Conservation (phyloP, 92 coral and sea anemone species). For the Porites rus region DNA sequence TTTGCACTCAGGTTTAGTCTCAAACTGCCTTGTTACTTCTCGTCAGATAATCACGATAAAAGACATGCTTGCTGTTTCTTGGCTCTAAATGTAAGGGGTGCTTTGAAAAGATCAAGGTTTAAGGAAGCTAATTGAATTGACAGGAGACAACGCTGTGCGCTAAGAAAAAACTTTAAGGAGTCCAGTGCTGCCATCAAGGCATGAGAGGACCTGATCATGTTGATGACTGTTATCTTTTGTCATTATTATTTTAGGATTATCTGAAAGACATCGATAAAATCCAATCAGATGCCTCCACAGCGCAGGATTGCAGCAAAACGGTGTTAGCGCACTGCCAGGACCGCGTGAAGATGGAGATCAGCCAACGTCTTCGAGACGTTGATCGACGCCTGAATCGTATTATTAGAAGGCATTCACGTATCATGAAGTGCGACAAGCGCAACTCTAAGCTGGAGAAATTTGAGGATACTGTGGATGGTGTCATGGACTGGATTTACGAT, state of each 20-base stretch:
- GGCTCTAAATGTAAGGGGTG: no score
- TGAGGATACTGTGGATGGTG: constrained; percentile 94
- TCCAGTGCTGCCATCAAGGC: no score
- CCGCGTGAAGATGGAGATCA: constrained; percentile 74
- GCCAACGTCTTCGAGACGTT: constrained; percentile 80
- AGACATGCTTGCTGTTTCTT: no score
- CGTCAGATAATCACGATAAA: no score
- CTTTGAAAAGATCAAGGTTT: no score
- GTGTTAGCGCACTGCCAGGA: constrained; percentile 74
- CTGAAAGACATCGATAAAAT: constrained; percentile 81
- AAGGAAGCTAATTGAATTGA: no score
- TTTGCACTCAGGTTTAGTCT: background rate
- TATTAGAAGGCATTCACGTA: constrained; percentile 88
- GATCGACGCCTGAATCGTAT: constrained; percentile 91
- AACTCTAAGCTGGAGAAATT: constrained; percentile 92
- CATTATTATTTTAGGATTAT: constrained; percentile 62
- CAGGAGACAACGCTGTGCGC: no score
- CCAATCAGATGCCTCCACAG: constrained; percentile 77
- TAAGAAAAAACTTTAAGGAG: no score
- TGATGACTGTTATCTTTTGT: no score
- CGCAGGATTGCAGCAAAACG: constrained; percentile 82
- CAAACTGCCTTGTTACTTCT: no score
- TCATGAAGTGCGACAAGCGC: constrained; percentile 94
- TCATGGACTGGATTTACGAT: constrained; percentile 98
- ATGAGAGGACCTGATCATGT: no score